These are phyloP conservation scores for Athetis lepigone DNA, from an alignment of 2,888 invertebrate species.

Conservation along the genomic window DNA sequence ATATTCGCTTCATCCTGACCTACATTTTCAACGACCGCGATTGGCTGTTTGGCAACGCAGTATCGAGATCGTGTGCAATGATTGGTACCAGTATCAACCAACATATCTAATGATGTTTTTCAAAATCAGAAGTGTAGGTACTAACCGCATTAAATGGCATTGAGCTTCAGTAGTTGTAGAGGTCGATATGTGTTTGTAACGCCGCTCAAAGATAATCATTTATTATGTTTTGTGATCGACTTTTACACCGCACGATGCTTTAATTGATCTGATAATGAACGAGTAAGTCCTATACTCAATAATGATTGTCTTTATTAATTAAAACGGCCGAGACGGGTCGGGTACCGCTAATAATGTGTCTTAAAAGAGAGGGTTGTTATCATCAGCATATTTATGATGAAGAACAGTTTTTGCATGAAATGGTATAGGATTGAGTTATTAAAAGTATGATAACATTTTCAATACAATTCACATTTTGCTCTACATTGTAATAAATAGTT, in stretches of 20 bases:
- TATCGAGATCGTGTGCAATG: no score
- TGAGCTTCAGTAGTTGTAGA: background rate
- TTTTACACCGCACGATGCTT: slow-evolving; percentile 23
- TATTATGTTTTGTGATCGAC: slow-evolving; percentile 26
- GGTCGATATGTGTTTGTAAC: background rate
- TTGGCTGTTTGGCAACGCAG: background rate
- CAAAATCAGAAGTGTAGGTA: background rate
- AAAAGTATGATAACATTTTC: no score
- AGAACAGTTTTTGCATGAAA: slow-evolving; percentile 11
- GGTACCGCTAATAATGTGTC: slow-evolving; percentile 34
- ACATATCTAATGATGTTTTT: background rate
- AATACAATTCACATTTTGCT: no score
- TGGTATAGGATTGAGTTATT: slow-evolving; percentile 1
- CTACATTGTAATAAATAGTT: no score
- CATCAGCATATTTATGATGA: background rate
- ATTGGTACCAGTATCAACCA: no score
- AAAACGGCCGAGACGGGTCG: slow-evolving; percentile 22
- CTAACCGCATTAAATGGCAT: background rate
- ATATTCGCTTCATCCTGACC: background rate
- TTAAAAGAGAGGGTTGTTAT: background rate
- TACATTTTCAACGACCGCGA: background rate
- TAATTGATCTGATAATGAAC: slow-evolving; percentile 41
- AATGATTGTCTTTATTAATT: slow-evolving; percentile 50
- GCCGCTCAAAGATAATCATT: background rate
- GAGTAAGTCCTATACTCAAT: slow-evolving; percentile 24